Conservation (phyloP, 2,888 invertebrate genomes). For the Tenthredo mesomela region DNA sequence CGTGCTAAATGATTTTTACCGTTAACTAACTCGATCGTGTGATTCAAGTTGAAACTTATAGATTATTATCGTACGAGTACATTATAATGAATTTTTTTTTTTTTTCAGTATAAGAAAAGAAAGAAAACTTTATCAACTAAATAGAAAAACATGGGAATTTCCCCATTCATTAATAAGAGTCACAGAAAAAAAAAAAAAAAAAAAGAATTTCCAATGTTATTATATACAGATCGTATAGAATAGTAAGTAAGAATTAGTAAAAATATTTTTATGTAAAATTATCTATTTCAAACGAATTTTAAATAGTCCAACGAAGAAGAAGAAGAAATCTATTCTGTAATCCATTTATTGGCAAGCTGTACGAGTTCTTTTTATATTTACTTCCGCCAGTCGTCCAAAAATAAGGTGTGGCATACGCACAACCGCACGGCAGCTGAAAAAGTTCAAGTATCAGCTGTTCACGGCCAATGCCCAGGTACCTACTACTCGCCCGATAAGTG, state of each 20-base stretch:
- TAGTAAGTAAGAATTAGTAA: background rate
- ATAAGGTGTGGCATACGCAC: slow-evolving; percentile 27
- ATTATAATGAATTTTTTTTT: background rate
- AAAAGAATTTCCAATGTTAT: background rate
- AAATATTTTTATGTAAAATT: background rate
- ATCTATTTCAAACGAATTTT: background rate
- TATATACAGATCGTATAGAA: background rate
- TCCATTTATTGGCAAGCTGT: slow-evolving; percentile 30
- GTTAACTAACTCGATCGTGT: background rate
- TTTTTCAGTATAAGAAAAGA: background rate
- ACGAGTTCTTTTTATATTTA: slow-evolving; percentile 24
- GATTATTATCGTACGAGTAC: background rate
- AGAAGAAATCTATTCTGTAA: background rate
- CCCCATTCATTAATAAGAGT: background rate
- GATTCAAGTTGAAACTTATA: background rate
- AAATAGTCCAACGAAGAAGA: background rate
- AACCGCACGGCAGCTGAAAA: background rate
- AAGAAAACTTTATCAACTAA: background rate
- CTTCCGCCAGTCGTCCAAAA: slow-evolving; percentile 37
- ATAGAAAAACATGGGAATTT: background rate
- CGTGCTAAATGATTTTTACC: background rate
- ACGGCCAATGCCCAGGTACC: background rate
- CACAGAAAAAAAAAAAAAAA: background rate
- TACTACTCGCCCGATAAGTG: background rate
- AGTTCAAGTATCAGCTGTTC: slow-evolving; percentile 27